Evolutionary conservation across 1,140 invertebrate species (phyloP), one percentile per base, ranked within the genome.

Genomic region (Caenorhabditis brenneri): DNA sequence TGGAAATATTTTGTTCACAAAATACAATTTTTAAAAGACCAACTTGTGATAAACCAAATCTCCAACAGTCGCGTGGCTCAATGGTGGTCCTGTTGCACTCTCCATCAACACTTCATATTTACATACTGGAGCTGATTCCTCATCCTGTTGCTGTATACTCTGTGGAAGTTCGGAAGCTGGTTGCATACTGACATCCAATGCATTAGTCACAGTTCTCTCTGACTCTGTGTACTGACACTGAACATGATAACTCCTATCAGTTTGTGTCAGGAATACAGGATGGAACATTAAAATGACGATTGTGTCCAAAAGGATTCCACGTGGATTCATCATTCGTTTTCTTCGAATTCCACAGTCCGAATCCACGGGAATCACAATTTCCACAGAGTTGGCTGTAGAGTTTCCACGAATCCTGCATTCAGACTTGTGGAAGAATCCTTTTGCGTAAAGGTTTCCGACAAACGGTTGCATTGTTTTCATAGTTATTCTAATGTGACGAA

Each of bases 11-110:
- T 42, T 1, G 29, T 33, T 12, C 7, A 7, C 19, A 78, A 78
- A 31, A 22, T 29, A 1, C 0, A 1, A 3, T 48, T 79, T 49
- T 42, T 49, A n/a, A n/a, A n/a, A n/a, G 15, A 51, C 80, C 6
- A 6, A 82, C 81, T 86, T 86, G 48, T 86, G 85, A 36, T 86
- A 86, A 31, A 86, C 84, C 22, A 33, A 16, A 15, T 86, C 84
- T 29, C 85, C 85, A 31, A 86, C 55, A 6, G 74, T 74, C 2
- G 79, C 84, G 58, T 86, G 86, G 9, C 31, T 12, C 10, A 86
- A n/a, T 4, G 85, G 79, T 27, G 53, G n/a, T 3, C 85, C 85
- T n/a, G 22, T 29, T 3, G 53, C 24, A 46, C 65, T 80, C 9
- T 78, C 58, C 39, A 39, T 78, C 39, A 86, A 31, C 2, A 82